These are phyloP conservation scores for Lacerta agilis DNA, from an alignment of 2,797 vertebrate species.

Conservation along the genomic window DNA sequence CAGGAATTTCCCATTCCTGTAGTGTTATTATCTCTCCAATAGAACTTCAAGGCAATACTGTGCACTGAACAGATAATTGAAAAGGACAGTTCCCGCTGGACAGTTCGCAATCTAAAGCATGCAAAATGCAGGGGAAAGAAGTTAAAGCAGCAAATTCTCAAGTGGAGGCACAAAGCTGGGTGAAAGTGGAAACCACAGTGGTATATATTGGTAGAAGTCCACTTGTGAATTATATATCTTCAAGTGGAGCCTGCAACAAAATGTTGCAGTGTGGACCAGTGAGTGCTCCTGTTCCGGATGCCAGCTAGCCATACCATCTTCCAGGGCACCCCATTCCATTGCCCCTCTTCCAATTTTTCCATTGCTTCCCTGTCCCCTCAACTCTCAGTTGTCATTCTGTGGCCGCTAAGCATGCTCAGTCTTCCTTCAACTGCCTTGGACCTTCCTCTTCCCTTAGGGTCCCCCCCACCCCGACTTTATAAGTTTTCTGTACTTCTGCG, in stretches of 20 bases:
- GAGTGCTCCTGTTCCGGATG: too few relatives aligned
- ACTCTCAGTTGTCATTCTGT: background rate
- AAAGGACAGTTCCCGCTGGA: background rate
- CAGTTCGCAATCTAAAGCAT: background rate
- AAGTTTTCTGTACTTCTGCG: background rate
- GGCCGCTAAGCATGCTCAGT: too few relatives aligned
- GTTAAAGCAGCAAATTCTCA: background rate
- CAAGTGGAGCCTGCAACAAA: background rate
- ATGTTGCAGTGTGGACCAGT: background rate
- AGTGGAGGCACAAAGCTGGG: background rate
- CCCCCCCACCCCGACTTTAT: background rate
- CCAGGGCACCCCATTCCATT: background rate
- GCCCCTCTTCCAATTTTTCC: background rate
- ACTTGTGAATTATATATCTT: background rate
- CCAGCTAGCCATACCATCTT: background rate
- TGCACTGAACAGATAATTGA: background rate
- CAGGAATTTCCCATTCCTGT: background rate
- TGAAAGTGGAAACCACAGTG: background rate
- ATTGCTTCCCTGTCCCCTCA: background rate
- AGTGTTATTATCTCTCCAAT: background rate
- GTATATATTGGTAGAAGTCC: background rate
- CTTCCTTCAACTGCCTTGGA: background rate
- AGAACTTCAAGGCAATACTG: background rate
- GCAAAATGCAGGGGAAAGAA: background rate
- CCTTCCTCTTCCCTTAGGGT: too few relatives aligned